A percentile compares a stretch with the other conserved stretches of the same genome.
phyloP scores from a whole-genome alignment of 2,113 vertebrate species.

The Picathartes gymnocephalus region DNA sequence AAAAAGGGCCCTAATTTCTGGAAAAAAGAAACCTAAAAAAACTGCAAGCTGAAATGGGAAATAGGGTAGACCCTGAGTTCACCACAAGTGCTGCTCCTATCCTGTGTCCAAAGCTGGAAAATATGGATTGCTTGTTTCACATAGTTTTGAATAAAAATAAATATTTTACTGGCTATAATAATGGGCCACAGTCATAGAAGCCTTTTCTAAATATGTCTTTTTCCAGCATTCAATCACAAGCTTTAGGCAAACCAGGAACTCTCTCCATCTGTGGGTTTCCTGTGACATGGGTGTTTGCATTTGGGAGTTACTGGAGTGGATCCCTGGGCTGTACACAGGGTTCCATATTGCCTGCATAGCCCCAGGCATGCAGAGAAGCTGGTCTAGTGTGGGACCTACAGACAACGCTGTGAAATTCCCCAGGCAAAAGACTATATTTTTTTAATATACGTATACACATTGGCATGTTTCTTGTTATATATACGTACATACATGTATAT shows the following conservation, averaged over 20 bases:
- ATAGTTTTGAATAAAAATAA: not conserved
- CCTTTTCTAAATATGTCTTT: not conserved
- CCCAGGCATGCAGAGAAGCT: not conserved
- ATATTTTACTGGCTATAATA: not conserved
- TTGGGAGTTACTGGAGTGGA: not conserved
- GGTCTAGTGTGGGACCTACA: not conserved
- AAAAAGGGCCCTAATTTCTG: not conserved
- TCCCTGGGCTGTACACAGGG: fast-evolving
- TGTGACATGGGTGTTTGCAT: not conserved
- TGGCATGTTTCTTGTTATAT: not conserved
- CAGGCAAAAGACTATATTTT: not conserved
- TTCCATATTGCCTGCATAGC: fast-evolving
- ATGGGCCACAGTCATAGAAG: not conserved
- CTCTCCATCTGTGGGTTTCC: fast-evolving
- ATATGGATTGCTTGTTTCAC: not conserved
- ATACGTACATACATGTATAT: not conserved
- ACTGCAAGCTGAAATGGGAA: not conserved
- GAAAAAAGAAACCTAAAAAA: not conserved
- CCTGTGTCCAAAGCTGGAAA: not conserved
- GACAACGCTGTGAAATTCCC: not conserved
- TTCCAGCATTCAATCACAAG: not conserved
- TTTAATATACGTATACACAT: not conserved
- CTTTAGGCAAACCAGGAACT: not conserved
- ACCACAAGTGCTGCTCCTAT: not conserved
- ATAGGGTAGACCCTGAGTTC: not conserved